These are phyloP conservation scores for Globicephala melas DNA, from an alignment of 2,113 vertebrate genomes.

Conservation along the genomic window DNA sequence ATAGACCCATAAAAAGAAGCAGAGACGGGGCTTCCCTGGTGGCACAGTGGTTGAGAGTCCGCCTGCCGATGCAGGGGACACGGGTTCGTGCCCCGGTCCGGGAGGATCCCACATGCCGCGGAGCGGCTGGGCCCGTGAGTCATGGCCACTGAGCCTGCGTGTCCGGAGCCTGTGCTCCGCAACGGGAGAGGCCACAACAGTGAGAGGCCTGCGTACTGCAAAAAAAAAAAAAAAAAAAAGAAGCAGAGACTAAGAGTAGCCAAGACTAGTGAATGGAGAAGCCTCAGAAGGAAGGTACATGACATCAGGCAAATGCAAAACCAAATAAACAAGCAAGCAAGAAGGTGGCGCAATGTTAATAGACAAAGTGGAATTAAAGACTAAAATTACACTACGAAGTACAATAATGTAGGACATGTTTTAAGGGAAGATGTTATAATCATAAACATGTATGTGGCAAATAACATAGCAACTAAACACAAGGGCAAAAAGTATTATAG, in stretches of 20 bases:
- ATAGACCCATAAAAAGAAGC: neutral
- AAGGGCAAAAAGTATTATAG: neutral
- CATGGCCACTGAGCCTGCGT: too few relatives aligned
- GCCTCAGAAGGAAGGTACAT: neutral
- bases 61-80: too few relatives aligned
- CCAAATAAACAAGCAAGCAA: neutral
- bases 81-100: too few relatives aligned
- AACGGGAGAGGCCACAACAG: too few relatives aligned
- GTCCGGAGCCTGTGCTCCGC: too few relatives aligned
- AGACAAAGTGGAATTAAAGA: neutral
- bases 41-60: too few relatives aligned
- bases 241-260: neutral
- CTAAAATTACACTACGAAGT: neutral
- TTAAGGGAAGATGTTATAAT: neutral
- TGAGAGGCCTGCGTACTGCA: too few relatives aligned
- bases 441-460: neutral
- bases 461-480: neutral
- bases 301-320: neutral
- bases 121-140: too few relatives aligned
- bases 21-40: neutral
- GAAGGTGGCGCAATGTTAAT: fast-evolving
- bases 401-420: fast-evolving
- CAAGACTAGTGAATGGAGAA: neutral
- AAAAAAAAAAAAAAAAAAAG: neutral
- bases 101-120: fast-evolving